phyloP scores from a whole-genome alignment of 2,888 invertebrate species.

The Tetragonula carbonaria region DNA sequence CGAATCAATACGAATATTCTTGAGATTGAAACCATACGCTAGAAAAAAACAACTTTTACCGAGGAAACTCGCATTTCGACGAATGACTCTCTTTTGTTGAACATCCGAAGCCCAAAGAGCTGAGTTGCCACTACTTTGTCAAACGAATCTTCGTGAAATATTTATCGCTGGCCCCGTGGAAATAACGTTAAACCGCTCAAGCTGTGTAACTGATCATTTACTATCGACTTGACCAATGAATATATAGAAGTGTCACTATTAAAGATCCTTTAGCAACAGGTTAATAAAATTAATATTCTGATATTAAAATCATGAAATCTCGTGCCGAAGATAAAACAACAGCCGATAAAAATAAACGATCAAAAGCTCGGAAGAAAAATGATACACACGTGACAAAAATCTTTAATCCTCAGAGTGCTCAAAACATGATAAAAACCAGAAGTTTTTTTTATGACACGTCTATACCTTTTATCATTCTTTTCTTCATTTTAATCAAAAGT shows the following conservation, averaged over 20 bases:
- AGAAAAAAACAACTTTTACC: neutral
- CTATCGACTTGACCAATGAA: constrained; percentile 1
- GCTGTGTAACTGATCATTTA: neutral
- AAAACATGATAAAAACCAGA: neutral
- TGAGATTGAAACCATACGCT: constrained; percentile 9
- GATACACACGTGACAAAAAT: no score
- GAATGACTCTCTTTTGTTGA: neutral
- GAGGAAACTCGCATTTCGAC: neutral
- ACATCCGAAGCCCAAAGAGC: neutral
- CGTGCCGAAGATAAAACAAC: neutral
- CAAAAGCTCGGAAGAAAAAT: neutral
- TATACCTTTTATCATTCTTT: no score
- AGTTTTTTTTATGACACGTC: no score
- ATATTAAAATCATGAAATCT: neutral
- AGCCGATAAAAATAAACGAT: neutral
- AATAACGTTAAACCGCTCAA: neutral
- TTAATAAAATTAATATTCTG: constrained; percentile 21
- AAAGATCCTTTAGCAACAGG: constrained; percentile 41
- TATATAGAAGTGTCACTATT: neutral
- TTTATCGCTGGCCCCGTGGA: neutral
- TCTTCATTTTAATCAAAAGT: no score
- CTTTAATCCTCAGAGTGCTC: no score
- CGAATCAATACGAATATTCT: constrained; percentile 21
- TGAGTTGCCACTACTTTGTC: neutral
- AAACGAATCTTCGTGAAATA: neutral